Evolutionary conservation across 1,140 invertebrate genomes (phyloP).

Genomic region (Drosophila repleta): DNA sequence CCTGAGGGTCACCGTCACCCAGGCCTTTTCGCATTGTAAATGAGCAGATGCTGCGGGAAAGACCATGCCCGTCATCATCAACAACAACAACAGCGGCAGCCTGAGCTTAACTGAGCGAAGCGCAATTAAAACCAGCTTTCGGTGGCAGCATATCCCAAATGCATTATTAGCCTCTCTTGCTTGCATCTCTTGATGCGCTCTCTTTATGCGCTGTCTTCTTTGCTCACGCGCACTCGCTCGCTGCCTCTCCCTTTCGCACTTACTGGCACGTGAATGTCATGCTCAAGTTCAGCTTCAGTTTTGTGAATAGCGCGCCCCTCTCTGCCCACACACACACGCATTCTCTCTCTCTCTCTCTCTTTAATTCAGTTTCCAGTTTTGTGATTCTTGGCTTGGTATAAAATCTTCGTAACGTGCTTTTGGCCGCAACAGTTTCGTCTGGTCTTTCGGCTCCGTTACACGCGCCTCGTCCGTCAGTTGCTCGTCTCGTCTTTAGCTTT

Average conservation of each 20-base stretch:
- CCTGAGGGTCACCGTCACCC: slow-evolving; percentile 66
- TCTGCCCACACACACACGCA: not conserved
- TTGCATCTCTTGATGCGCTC: slow-evolving; percentile 8
- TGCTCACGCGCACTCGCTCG: slow-evolving; percentile 4
- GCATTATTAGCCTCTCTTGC: slow-evolving; percentile 40
- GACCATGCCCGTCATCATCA: slow-evolving; percentile 6
- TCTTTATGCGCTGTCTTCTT: not conserved
- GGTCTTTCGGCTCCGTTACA: slow-evolving; percentile 67
- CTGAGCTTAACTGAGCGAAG: slow-evolving; percentile 49
- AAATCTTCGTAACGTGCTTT: slow-evolving; percentile 69
- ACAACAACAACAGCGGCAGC: not conserved
- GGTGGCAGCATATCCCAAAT: slow-evolving; percentile 67
- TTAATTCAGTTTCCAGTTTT: slow-evolving; percentile 51
- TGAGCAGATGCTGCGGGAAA: slow-evolving; percentile 17
- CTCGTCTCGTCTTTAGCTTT: slow-evolving; percentile 30
- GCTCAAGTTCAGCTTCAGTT: slow-evolving; percentile 59
- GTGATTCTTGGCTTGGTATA: slow-evolving; percentile 75
- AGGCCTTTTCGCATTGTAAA: not conserved
- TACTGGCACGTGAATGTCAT: slow-evolving; percentile 64
- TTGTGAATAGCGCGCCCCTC: not conserved
- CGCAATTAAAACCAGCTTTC: slow-evolving; percentile 67
- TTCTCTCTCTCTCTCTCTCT: not conserved
- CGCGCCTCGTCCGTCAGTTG: slow-evolving; percentile 38
- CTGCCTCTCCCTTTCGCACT: slow-evolving; percentile 2
- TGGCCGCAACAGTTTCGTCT: slow-evolving; percentile 76